phyloP scores from a whole-genome alignment of 2,113 vertebrate species.

The Cebidichthys violaceus region DNA sequence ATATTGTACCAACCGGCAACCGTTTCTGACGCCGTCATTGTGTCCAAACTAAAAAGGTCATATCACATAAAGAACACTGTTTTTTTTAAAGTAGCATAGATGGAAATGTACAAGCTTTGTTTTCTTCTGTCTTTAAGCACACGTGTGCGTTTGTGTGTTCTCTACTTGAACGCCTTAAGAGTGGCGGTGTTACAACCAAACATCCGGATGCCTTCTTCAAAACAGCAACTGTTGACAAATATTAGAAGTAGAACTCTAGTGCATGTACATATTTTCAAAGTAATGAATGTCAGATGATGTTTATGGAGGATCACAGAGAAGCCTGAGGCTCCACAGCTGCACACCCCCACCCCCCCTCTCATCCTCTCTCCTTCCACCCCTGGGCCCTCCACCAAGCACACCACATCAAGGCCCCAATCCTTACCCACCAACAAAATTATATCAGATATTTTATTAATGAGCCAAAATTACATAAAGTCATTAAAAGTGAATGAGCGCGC shows the following conservation, averaged over 20 bases:
- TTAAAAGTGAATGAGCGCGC: conserved; percentile 81
- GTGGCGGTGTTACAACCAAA: conserved; percentile 35
- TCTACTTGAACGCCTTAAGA: neutral
- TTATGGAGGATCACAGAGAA: conserved; percentile 62
- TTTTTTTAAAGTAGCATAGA: conserved; percentile 50
- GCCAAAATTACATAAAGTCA: conserved; percentile 80
- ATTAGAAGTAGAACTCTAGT: conserved; percentile 60
- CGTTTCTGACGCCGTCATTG: conserved; percentile 44
- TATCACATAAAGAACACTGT: conserved; percentile 35
- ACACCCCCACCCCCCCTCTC: conserved; percentile 40
- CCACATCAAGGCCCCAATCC: conserved; percentile 69
- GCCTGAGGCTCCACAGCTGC: conserved; percentile 72
- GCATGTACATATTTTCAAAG: conserved; percentile 64
- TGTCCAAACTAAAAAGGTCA: conserved; percentile 53
- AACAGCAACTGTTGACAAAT: conserved; percentile 60
- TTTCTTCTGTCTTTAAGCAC: neutral
- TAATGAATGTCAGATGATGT: conserved; percentile 70
- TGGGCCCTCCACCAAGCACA: conserved; percentile 59
- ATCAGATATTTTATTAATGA: conserved; percentile 81
- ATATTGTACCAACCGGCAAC: conserved; percentile 50
- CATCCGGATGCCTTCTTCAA: conserved; percentile 39
- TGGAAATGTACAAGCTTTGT: conserved; percentile 24
- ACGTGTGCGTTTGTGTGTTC: neutral
- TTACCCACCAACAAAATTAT: conserved; percentile 75
- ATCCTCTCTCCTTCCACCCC: conserved; percentile 60